Evolutionary conservation across 1,140 invertebrate species (phyloP).

Genomic region (Ceratosolen fusciceps): DNA sequence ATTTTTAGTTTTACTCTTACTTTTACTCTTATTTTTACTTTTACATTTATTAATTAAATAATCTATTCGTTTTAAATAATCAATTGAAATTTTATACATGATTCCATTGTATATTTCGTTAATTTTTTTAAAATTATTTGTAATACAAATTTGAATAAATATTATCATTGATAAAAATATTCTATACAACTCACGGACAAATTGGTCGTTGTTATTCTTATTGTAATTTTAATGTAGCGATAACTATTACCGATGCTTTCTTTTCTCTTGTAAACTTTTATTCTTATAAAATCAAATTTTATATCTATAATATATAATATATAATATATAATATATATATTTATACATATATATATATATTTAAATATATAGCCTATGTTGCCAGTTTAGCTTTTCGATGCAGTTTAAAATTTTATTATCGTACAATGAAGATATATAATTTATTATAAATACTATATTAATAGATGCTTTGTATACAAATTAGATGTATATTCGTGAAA

Average conservation of each 20-base stretch:
- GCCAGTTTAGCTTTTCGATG: not conserved
- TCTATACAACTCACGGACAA: not conserved
- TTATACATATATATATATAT: not conserved
- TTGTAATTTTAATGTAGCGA: not conserved
- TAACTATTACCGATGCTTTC: not conserved
- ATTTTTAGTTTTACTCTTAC: too few species aligned
- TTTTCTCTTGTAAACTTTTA: not conserved
- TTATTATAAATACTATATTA: not conserved
- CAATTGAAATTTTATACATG: not conserved
- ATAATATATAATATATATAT: not conserved
- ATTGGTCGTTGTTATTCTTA: not conserved
- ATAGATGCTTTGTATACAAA: conserved; percentile 1
- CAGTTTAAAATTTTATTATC: not conserved
- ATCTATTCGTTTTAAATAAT: conserved; percentile 27
- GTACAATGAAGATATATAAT: not conserved
- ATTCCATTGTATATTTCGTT: conserved; percentile 1
- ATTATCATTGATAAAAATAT: conserved; percentile 2
- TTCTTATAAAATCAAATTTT: not conserved
- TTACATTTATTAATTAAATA: too few species aligned
- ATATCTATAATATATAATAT: not conserved
- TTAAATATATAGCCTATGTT: not conserved
- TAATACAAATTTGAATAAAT: conserved; percentile 8
- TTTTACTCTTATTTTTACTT: too few species aligned
- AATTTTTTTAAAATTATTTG: conserved; percentile 3
- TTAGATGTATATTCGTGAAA: conserved; percentile 6